Percentiles rank a stretch among this genome's conserved stretches.
Evolutionary conservation across 2,113 vertebrate species (phyloP).

Genomic region (human (Homo sapiens)): DNA sequence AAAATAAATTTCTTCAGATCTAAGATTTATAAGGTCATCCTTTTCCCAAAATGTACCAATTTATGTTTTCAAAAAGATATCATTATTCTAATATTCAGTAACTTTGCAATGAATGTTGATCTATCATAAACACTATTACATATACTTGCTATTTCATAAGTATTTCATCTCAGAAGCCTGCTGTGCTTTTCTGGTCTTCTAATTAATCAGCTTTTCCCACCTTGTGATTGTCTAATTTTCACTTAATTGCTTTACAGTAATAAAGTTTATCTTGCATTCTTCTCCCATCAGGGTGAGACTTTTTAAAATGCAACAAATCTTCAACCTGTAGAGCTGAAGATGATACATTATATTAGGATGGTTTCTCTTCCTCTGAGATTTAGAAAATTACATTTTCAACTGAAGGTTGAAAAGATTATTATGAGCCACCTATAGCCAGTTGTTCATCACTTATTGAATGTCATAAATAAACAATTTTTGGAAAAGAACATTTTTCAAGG

Average conservation of each 20-base stretch:
- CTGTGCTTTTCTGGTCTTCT: slow-evolving; percentile 27
- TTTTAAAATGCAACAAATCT: slow-evolving; percentile 6
- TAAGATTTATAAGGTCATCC: background rate
- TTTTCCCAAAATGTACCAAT: background rate
- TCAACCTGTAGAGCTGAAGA: background rate
- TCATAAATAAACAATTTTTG: background rate
- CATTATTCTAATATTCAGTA: slow-evolving; percentile 26
- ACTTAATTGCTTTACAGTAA: slow-evolving; percentile 52
- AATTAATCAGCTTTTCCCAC: slow-evolving; percentile 61
- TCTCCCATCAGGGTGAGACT: background rate
- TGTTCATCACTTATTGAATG: slow-evolving; percentile 8
- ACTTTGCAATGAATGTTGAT: slow-evolving; percentile 25
- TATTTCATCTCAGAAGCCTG: slow-evolving; percentile 1
- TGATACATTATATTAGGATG: background rate
- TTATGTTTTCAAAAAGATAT: background rate
- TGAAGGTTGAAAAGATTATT: slow-evolving; percentile 6
- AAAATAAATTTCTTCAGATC: background rate
- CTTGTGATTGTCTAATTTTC: slow-evolving; percentile 60
- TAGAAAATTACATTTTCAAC: slow-evolving; percentile 6
- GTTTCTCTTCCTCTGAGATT: background rate
- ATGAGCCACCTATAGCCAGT: background rate
- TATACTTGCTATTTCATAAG: background rate
- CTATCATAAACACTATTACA: background rate
- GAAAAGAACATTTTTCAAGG: background rate
- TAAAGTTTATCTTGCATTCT: slow-evolving; percentile 47